phyloP scores from a whole-genome alignment of 1,140 invertebrate species.

The Matsumurasca onukii region DNA sequence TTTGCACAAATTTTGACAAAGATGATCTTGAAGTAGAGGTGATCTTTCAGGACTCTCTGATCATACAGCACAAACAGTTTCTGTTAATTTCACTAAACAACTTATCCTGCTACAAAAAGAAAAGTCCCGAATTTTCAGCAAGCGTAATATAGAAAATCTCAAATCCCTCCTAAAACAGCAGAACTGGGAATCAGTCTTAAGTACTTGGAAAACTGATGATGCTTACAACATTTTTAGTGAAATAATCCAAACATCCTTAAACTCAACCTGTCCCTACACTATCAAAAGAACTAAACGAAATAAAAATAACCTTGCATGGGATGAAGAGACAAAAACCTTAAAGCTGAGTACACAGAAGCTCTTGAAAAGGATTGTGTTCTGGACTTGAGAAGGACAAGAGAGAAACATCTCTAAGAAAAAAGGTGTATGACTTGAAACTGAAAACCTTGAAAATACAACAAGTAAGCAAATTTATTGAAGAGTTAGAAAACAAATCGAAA shows the following conservation, averaged over 20 bases:
- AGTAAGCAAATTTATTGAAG: too few relatives aligned
- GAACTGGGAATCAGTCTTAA: not conserved
- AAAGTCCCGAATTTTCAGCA: too few relatives aligned
- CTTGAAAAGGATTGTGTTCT: too few relatives aligned
- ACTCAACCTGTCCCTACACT: not conserved
- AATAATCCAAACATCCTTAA: not conserved
- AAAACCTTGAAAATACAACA: too few relatives aligned
- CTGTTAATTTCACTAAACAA: not conserved
- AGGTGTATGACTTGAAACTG: too few relatives aligned
- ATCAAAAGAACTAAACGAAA: not conserved
- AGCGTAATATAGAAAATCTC: too few relatives aligned
- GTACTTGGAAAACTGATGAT: not conserved
- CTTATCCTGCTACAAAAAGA: not conserved
- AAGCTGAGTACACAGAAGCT: too few relatives aligned
- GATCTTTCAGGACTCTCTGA: not conserved
- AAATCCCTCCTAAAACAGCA: not conserved
- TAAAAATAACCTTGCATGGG: not conserved
- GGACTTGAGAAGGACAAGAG: too few relatives aligned
- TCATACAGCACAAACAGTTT: not conserved
- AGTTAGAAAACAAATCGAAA: too few relatives aligned
- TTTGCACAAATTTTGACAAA: not conserved
- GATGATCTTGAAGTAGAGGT: not conserved
- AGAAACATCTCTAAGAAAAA: too few relatives aligned
- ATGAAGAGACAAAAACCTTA: not conserved
- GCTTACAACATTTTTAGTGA: not conserved